A percentile compares a stretch with the other conserved stretches of the same genome.
phyloP scores from a whole-genome alignment of 2,113 vertebrate species.

The Sphyrna mokarran region DNA sequence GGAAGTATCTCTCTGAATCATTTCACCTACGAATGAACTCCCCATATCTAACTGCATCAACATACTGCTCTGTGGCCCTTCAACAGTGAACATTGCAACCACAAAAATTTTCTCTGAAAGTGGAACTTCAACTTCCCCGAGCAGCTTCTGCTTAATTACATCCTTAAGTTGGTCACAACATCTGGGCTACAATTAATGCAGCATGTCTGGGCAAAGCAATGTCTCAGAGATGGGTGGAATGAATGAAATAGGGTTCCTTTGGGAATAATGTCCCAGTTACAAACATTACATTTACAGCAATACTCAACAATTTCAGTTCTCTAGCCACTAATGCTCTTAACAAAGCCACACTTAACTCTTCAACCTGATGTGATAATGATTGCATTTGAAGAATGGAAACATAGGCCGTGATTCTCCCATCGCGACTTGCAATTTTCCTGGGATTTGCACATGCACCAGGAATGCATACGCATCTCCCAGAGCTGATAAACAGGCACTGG shows the following conservation, averaged over 20 bases:
- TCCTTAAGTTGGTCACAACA: not conserved
- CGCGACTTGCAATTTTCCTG: too few relatives aligned
- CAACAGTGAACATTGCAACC: not conserved
- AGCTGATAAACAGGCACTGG: too few relatives aligned
- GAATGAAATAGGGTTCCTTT: not conserved
- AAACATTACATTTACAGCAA: not conserved
- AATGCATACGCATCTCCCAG: too few relatives aligned
- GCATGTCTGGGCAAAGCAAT: not conserved
- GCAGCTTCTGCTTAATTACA: slow-evolving; percentile 6
- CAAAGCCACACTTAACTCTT: not conserved
- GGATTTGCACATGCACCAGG: too few relatives aligned
- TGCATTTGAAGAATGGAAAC: not conserved
- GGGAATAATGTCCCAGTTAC: not conserved
- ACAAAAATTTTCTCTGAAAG: not conserved
- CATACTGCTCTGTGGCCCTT: too few relatives aligned
- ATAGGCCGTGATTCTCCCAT: too few relatives aligned
- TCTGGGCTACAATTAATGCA: not conserved
- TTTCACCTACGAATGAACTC: not conserved
- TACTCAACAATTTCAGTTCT: not conserved
- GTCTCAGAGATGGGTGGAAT: not conserved
- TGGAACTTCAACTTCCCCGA: not conserved
- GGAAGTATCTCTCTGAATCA: not conserved
- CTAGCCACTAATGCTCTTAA: not conserved
- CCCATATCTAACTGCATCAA: not conserved
- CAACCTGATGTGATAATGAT: not conserved